phyloP scores from a whole-genome alignment of 2,113 vertebrate species.

The Microtus ochrogaster region DNA sequence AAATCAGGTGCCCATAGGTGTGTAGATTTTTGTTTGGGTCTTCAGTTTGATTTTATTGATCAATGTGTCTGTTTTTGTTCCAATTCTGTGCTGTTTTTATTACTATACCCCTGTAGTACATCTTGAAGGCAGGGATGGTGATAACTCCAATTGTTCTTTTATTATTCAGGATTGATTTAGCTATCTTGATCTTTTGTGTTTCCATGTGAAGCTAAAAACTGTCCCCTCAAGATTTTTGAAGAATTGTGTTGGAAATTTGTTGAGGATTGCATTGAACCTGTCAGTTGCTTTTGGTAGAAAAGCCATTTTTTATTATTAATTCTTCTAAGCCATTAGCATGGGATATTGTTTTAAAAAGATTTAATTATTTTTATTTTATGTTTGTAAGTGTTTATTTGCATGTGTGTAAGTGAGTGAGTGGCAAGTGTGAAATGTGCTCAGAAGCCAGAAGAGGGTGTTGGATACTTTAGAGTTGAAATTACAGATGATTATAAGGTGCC shows the following conservation, averaged over 20 bases:
- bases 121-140: not conserved
- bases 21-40: not conserved
- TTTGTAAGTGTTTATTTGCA: not conserved
- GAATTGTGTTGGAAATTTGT: not conserved
- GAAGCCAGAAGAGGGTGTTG: not conserved
- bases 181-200: not conserved
- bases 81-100: not conserved
- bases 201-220: not conserved
- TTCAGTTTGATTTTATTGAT: not conserved
- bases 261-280: not conserved
- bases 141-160: not conserved
- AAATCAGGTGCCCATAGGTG: not conserved
- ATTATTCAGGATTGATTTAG: not conserved
- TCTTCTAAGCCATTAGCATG: not conserved
- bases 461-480: not conserved
- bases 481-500: not conserved
- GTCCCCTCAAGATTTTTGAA: not conserved
- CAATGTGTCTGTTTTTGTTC: not conserved
- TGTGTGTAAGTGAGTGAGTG: not conserved
- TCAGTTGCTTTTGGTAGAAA: not conserved
- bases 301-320: not conserved
- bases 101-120: not conserved
- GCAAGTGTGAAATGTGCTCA: not conserved
- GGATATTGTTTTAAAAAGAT: not conserved
- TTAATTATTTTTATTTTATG: not conserved